These are phyloP conservation scores for Dryococelus australis DNA, from an alignment of 2,888 invertebrate species.

Conservation along the genomic window DNA sequence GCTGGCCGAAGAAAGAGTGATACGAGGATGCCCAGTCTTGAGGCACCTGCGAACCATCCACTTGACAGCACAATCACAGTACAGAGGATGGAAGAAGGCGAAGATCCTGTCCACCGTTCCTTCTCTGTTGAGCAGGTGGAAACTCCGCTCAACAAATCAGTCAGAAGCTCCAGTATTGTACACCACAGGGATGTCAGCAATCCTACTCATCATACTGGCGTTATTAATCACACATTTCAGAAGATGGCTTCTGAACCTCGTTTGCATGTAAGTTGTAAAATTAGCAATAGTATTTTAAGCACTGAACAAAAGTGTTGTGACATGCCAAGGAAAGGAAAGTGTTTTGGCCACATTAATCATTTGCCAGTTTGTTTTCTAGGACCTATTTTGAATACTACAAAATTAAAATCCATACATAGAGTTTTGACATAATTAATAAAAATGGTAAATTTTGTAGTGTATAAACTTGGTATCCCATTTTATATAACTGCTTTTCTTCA, in stretches of 20 bases:
- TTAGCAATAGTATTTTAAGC: background rate
- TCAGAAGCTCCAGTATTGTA: background rate
- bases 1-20: background rate
- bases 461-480: too few species aligned
- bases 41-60: background rate
- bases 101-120: background rate
- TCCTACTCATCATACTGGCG: background rate
- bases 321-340: too few species aligned
- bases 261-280: slow-evolving; percentile 12
- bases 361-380: too few species aligned
- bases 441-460: too few species aligned
- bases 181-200: too few species aligned
- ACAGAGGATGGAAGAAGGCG: background rate
- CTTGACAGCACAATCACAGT: background rate
- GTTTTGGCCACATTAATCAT: too few species aligned
- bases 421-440: too few species aligned
- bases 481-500: too few species aligned
- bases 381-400: too few species aligned
- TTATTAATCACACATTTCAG: slow-evolving; percentile 25
- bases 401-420: too few species aligned
- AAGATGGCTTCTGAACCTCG: slow-evolving; percentile 33
- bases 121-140: background rate
- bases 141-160: background rate
- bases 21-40: background rate
- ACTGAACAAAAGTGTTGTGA: too few species aligned